Evolutionary conservation across 2,113 vertebrate genomes (phyloP).

Genomic region (Leucosticte australis): DNA sequence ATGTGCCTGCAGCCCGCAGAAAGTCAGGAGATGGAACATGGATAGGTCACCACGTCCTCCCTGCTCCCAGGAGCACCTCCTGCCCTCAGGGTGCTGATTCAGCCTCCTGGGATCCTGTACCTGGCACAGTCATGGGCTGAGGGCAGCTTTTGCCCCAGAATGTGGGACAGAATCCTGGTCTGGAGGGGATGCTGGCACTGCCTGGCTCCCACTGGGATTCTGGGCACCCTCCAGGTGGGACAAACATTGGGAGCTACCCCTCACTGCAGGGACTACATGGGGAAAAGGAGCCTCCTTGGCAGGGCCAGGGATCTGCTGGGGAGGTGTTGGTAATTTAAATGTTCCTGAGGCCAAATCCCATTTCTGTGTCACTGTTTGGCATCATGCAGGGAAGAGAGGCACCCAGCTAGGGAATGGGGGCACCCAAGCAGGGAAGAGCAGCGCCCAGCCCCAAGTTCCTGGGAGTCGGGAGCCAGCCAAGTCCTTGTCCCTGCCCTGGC

Average conservation of each 20-base stretch:
- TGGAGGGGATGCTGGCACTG: fast-evolving
- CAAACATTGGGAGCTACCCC: fast-evolving
- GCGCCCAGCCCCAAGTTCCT: not conserved
- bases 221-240: not conserved
- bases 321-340: not conserved
- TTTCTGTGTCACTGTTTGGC: not conserved
- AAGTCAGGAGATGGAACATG: not conserved
- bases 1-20: not conserved
- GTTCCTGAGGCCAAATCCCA: not conserved
- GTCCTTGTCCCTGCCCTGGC: not conserved
- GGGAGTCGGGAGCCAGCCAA: not conserved
- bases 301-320: not conserved
- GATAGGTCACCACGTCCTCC: not conserved
- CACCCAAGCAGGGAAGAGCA: not conserved
- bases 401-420: not conserved
- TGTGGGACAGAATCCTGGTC: fast-evolving
- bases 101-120: not conserved
- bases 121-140: not conserved
- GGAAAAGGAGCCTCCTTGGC: not conserved
- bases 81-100: not conserved
- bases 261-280: not conserved
- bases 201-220: not conserved
- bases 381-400: not conserved
- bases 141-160: not conserved
- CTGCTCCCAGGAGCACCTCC: not conserved